Conservation (phyloP, 2,888 invertebrate species). For the Sturmia bella region DNA sequence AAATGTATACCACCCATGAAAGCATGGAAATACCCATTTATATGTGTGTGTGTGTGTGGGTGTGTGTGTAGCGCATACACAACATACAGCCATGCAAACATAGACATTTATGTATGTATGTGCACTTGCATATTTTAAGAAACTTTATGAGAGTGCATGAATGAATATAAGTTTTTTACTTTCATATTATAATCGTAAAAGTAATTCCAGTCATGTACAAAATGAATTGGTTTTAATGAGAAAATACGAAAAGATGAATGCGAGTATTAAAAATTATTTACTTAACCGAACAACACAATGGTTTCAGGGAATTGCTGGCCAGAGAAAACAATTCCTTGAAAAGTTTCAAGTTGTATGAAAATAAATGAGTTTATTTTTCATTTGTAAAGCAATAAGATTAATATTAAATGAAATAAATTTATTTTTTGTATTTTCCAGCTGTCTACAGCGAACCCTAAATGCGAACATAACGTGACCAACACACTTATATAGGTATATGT, state of each 20-base stretch:
- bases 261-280: not conserved
- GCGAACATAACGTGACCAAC: too few species aligned
- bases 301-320: slow-evolving; percentile 6
- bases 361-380: too few species aligned
- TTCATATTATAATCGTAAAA: slow-evolving; percentile 41
- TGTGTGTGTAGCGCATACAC: too few species aligned
- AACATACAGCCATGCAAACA: too few species aligned
- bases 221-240: slow-evolving; percentile 59
- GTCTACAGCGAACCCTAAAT: too few species aligned
- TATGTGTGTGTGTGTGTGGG: too few species aligned
- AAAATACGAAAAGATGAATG: slow-evolving; percentile 42
- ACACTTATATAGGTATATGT: too few species aligned
- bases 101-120: not conserved
- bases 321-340: slow-evolving; percentile 31
- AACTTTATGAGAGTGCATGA: slow-evolving; percentile 57
- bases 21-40: too few species aligned
- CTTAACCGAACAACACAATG: slow-evolving; percentile 3
- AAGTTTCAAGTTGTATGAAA: slow-evolving; percentile 12
- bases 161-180: slow-evolving; percentile 26
- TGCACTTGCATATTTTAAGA: slow-evolving; percentile 54
- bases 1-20: too few species aligned
- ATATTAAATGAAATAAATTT: too few species aligned
- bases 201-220: slow-evolving; percentile 54
- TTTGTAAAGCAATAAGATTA: too few species aligned
- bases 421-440: too few species aligned